Conservation (phyloP, 2,113 vertebrate genomes). For the Megaleporinus macrocephalus region DNA sequence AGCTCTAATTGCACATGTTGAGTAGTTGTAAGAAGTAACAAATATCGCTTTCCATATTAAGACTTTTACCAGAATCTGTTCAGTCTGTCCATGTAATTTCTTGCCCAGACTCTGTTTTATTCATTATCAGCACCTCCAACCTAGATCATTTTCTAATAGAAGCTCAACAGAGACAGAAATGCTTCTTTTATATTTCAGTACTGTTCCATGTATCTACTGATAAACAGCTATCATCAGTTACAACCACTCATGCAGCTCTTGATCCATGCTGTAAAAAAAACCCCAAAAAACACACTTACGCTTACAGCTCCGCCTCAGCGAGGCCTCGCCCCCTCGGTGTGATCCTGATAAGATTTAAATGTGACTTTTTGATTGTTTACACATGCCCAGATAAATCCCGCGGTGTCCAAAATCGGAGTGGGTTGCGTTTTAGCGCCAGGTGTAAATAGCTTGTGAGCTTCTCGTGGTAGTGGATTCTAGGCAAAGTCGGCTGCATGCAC, state of each 20-base stretch:
- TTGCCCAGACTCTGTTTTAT: too few species aligned
- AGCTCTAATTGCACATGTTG: too few species aligned
- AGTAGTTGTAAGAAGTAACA: too few species aligned
- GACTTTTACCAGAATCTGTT: too few species aligned
- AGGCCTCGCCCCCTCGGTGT: background rate
- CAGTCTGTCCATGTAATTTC: too few species aligned
- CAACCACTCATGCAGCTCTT: background rate
- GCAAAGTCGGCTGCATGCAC: conserved; percentile 4
- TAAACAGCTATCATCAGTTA: conserved; percentile 2
- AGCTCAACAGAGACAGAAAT: background rate
- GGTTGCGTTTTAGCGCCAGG: conserved; percentile 23
- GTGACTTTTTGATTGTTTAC: conserved; percentile 40
- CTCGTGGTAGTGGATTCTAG: background rate
- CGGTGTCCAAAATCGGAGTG: conserved; percentile 13
- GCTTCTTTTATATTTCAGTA: background rate
- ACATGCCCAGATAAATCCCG: conserved; percentile 11
- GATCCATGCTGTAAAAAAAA: background rate
- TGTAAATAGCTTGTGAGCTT: conserved; percentile 31
- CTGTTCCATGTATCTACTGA: conserved; percentile 12
- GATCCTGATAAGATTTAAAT: conserved; percentile 38
- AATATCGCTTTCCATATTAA: too few species aligned
- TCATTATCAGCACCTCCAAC: background rate
- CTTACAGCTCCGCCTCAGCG: background rate
- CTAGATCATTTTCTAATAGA: background rate
- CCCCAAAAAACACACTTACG: background rate